Evolutionary conservation across 2,113 vertebrate genomes (phyloP).

Genomic region (Oncorhynchus kisutch): DNA sequence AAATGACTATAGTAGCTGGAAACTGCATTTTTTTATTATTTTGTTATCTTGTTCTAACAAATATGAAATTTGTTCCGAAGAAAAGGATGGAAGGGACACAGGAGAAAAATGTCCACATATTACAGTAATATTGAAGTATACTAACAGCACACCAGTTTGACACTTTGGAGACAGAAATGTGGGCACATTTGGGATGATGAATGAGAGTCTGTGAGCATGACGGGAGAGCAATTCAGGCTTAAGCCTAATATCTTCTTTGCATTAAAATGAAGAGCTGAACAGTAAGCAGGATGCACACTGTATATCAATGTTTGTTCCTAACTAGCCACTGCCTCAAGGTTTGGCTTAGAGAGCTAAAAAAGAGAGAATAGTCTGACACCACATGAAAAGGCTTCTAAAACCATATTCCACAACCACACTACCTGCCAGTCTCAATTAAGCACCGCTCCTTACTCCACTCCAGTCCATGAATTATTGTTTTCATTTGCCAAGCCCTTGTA

Average conservation of each 20-base stretch:
- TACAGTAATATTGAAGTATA: no score
- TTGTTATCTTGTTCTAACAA: no score
- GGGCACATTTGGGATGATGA: slow-evolving; percentile 10
- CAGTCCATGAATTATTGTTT: neutral
- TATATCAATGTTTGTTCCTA: neutral
- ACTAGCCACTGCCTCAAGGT: slow-evolving; percentile 16
- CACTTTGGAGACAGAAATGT: slow-evolving; percentile 14
- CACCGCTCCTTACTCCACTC: neutral
- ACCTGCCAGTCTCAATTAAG: slow-evolving; percentile 21
- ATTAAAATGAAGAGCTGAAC: slow-evolving; percentile 4
- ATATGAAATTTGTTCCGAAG: no score
- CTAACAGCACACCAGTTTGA: neutral
- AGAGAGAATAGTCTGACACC: slow-evolving; percentile 9
- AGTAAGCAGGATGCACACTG: neutral
- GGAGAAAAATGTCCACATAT: no score
- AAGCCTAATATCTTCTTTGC: slow-evolving; percentile 7
- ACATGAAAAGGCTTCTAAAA: slow-evolving; percentile 5
- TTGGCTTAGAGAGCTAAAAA: neutral
- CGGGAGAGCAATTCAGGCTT: neutral
- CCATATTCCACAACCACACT: neutral
- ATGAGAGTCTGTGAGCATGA: slow-evolving; percentile 6
- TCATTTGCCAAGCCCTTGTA: neutral
- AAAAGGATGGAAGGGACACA: no score
- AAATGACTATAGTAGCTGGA: no score
- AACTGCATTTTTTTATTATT: no score